Conservation (phyloP, 1,140 invertebrate genomes). For the Lucilia cuprina region DNA sequence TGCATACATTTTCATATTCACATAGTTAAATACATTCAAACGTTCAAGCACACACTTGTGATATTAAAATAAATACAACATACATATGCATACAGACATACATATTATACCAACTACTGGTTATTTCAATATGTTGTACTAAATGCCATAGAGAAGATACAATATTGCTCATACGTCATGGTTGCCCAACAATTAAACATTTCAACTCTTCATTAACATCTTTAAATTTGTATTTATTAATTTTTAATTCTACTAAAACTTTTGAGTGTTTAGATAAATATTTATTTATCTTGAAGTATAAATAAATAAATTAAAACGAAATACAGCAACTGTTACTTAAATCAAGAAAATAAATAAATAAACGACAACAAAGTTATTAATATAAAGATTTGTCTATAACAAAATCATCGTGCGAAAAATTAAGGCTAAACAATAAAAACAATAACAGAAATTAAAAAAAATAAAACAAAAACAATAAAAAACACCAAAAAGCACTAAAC, state of each 20-base stretch:
- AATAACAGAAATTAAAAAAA: neutral
- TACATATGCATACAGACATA: no score
- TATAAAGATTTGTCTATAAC: neutral
- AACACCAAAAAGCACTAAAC: slow-evolving; percentile 12
- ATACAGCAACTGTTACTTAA: slow-evolving; percentile 15
- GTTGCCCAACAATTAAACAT: neutral
- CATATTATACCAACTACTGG: no score
- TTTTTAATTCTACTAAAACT: neutral
- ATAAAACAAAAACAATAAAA: neutral
- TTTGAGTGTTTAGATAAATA: neutral
- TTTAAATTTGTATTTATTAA: neutral
- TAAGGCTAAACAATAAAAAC: neutral
- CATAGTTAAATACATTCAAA: no score
- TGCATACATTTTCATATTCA: no score
- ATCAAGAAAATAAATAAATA: neutral
- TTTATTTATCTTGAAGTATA: neutral
- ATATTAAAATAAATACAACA: no score
- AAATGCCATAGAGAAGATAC: neutral
- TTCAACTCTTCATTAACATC: neutral
- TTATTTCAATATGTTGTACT: no score
- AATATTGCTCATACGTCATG: slow-evolving; percentile 27
- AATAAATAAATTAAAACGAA: neutral
- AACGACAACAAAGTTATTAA: neutral
- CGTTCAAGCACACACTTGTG: no score
- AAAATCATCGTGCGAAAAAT: slow-evolving; percentile 3